These are phyloP conservation scores for Plumapathes pennacea DNA, from an alignment of 92 coral and sea anemone genomes.

Conservation along the genomic window DNA sequence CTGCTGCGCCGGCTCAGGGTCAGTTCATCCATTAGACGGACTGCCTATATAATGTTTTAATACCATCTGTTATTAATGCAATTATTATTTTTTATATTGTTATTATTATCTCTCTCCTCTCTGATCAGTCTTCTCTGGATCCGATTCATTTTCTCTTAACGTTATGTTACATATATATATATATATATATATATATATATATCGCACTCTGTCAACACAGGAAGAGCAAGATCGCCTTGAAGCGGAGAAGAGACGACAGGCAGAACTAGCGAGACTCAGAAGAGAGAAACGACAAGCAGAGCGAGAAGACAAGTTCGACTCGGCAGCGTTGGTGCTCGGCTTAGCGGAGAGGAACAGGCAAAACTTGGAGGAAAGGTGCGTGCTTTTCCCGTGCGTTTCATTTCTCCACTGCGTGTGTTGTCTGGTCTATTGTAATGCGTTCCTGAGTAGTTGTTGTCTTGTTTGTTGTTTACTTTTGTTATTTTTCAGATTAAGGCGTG, in stretches of 20 bases:
- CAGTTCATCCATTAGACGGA: background rate
- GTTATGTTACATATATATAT: too few relatives aligned
- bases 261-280: slow-evolving; percentile 77
- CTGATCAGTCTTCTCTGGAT: too few relatives aligned
- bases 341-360: slow-evolving; percentile 88
- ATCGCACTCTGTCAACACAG: too few relatives aligned
- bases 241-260: slow-evolving; percentile 73
- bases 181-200: too few relatives aligned
- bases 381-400: too few relatives aligned
- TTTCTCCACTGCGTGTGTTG: background rate
- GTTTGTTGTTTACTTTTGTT: background rate
- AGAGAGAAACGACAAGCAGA: slow-evolving; percentile 90
- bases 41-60: too few relatives aligned
- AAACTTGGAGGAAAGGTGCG: slow-evolving; percentile 78
- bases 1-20: slow-evolving; percentile 85
- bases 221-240: slow-evolving; percentile 77
- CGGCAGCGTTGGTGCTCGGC: slow-evolving; percentile 88
- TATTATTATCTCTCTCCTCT: too few relatives aligned
- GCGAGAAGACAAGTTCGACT: slow-evolving; percentile 76
- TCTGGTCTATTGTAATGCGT: background rate
- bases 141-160: too few relatives aligned
- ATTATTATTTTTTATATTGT: too few relatives aligned
- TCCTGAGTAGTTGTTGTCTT: background rate
- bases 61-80: too few relatives aligned
- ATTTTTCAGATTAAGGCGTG: slow-evolving; percentile 67